Evolutionary conservation across 1,140 invertebrate genomes (phyloP).

Genomic region (Brachionus manjavacas): DNA sequence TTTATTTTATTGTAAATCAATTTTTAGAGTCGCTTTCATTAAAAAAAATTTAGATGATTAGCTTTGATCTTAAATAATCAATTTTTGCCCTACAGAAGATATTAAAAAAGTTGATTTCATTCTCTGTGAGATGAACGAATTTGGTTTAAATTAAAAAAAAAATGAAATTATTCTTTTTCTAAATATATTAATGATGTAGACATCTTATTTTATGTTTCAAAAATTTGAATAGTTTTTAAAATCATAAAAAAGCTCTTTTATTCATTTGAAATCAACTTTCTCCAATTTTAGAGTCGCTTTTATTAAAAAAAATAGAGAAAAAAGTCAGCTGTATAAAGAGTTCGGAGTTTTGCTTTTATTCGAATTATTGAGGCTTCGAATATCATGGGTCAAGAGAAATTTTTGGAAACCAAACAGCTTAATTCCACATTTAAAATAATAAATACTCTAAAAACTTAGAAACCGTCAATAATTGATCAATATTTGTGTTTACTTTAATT

Average conservation of each 20-base stretch:
- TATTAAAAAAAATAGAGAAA: background rate
- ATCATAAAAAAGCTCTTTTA: background rate
- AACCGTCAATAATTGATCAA: background rate
- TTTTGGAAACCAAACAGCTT: constrained; percentile 1
- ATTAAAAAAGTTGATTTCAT: too few species aligned
- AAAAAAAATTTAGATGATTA: too few species aligned
- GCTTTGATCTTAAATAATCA: too few species aligned
- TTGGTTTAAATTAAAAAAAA: too few species aligned
- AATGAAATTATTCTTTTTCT: too few species aligned
- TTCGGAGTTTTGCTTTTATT: background rate
- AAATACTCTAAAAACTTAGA: background rate
- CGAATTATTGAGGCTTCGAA: background rate
- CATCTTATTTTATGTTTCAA: too few species aligned
- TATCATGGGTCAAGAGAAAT: constrained; percentile 1
- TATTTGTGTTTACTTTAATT: background rate
- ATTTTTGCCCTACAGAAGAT: too few species aligned
- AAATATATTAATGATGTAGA: too few species aligned
- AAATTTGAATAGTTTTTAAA: background rate
- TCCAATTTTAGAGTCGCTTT: background rate
- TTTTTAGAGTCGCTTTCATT: too few species aligned
- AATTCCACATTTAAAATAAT: background rate
- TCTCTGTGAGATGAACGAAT: too few species aligned
- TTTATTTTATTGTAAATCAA: too few species aligned
- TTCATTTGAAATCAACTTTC: background rate
- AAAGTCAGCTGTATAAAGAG: background rate